Conservation (phyloP, 2,888 invertebrate genomes). For the Crocallis elinguaria region DNA sequence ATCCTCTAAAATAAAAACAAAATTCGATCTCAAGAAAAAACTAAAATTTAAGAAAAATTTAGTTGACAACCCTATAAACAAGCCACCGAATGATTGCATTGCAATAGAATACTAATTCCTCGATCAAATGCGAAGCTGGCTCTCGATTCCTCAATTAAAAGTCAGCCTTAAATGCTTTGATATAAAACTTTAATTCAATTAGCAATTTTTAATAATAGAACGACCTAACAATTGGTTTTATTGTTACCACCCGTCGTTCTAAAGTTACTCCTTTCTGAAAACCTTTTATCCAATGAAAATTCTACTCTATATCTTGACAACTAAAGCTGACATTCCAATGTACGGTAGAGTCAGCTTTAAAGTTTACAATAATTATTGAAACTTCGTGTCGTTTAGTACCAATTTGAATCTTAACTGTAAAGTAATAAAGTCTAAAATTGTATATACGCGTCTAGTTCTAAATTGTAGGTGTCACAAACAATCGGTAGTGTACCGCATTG, state of each 20-base stretch:
- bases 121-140: constrained; percentile 62
- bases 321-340: constrained; percentile 41
- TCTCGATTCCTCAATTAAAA: constrained; percentile 48
- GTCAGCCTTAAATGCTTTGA: constrained; percentile 40
- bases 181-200: constrained; percentile 49
- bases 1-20: too few species aligned
- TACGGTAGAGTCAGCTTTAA: neutral
- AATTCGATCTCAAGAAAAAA: neutral
- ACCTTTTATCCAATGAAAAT: constrained; percentile 32
- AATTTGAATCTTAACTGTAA: constrained; percentile 32
- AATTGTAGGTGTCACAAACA: constrained; percentile 72
- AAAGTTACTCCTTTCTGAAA: constrained; percentile 53
- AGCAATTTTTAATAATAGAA: constrained; percentile 50
- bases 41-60: neutral
- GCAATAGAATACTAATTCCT: constrained; percentile 72
- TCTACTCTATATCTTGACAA: constrained; percentile 34
- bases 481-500: constrained; percentile 58
- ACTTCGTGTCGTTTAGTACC: constrained; percentile 7
- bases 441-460: constrained; percentile 45
- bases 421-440: constrained; percentile 12
- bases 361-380: neutral
- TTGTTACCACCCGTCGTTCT: constrained; percentile 81
- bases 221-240: constrained; percentile 71
- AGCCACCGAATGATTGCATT: constrained; percentile 61
- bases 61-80: constrained; percentile 54